Conservation (phyloP, 2,888 invertebrate genomes). For the Ceraclea dissimilis region DNA sequence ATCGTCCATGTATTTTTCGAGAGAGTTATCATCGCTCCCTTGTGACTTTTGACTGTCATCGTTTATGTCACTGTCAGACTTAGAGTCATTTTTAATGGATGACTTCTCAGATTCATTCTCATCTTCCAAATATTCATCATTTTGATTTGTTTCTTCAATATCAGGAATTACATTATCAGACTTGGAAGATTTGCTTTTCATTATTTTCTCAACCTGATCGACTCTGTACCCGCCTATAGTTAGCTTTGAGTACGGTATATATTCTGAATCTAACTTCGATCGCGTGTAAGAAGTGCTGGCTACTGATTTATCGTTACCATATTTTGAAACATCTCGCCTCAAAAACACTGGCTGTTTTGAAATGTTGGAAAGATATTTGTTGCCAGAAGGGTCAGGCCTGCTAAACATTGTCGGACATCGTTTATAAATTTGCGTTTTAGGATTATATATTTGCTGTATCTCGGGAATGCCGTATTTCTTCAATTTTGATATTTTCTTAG, state of each 20-base stretch:
- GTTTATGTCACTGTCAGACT: conserved; percentile 14
- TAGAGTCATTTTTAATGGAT: neutral
- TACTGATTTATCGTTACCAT: neutral
- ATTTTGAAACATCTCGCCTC: neutral
- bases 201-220: neutral
- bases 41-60: conserved; percentile 11
- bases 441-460: conserved; percentile 23
- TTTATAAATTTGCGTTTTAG: conserved; percentile 10
- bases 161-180: neutral
- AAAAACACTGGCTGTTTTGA: conserved; percentile 7
- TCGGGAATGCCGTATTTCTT: conserved; percentile 23
- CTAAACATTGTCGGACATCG: neutral
- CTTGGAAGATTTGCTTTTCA: conserved; percentile 1
- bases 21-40: conserved; percentile 31
- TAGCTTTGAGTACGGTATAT: conserved; percentile 45
- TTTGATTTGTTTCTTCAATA: neutral
- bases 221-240: conserved; percentile 40
- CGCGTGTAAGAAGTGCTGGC: neutral
- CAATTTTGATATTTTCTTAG: conserved; percentile 16
- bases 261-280: conserved; percentile 29
- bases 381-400: neutral
- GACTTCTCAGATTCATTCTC: conserved; percentile 34
- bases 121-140: neutral
- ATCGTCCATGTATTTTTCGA: conserved; percentile 37
- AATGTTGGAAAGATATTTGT: conserved; percentile 4